Conservation (phyloP, 1,140 invertebrate species). For the Aphelinus atriplicis region DNA sequence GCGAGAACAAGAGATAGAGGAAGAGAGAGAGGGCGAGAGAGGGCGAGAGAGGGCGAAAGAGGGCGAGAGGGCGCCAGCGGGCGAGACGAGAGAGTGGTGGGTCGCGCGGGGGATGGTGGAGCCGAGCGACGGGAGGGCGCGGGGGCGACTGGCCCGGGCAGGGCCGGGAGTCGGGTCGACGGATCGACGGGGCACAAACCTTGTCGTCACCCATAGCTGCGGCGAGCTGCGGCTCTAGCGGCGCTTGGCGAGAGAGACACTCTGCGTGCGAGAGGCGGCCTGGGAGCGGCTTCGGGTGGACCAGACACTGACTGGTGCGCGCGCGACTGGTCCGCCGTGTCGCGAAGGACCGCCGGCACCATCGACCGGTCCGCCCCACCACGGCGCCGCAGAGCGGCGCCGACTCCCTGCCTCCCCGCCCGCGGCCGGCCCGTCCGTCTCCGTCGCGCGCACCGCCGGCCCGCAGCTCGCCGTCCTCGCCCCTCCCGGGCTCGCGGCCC, state of each 20-base stretch:
- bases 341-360: conserved; percentile 62
- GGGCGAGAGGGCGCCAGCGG: conserved; percentile 26
- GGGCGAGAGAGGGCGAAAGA: neutral
- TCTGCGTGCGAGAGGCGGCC: conserved; percentile 54
- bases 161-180: neutral
- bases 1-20: neutral
- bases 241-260: neutral
- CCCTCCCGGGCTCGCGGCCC: neutral
- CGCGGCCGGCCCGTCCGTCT: neutral
- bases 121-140: neutral
- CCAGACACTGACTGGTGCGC: conserved; percentile 62
- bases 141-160: neutral
- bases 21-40: neutral
- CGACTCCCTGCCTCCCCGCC: neutral
- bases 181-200: conserved; percentile 55
- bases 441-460: neutral
- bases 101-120: neutral
- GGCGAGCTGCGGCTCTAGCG: conserved; percentile 55
- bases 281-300: conserved; percentile 60
- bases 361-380: conserved; percentile 60
- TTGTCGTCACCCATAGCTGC: conserved; percentile 63
- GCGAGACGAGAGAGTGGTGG: neutral
- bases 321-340: conserved; percentile 25
- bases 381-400: conserved; percentile 7
- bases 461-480: conserved; percentile 5